Conservation (phyloP, 53 echinoderm and acorn worm species). For the Mesocentrotus franciscanus region DNA sequence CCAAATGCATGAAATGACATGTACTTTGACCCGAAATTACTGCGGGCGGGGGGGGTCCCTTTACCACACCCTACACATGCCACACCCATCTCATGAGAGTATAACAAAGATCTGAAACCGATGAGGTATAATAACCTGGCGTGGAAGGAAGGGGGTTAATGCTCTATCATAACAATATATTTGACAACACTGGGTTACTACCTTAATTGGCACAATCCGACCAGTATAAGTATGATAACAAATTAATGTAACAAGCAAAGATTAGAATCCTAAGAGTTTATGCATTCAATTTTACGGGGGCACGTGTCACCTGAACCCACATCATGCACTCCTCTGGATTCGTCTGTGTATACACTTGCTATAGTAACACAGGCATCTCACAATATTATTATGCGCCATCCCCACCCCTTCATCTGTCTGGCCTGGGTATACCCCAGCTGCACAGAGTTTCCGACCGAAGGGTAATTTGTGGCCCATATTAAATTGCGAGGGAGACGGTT, state of each 20-base stretch:
- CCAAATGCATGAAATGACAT: no score
- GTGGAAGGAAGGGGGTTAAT: no score
- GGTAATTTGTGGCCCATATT: constrained; percentile 45
- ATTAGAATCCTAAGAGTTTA: neutral
- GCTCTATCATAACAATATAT: no score
- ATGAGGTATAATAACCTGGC: no score
- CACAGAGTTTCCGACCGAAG: neutral
- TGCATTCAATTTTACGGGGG: neutral
- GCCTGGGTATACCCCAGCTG: neutral
- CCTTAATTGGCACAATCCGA: neutral
- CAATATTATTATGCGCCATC: neutral
- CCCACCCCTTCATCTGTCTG: neutral
- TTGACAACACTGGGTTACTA: no score
- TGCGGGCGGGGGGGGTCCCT: no score
- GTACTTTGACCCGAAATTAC: no score
- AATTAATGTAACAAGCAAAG: neutral
- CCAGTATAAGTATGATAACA: neutral
- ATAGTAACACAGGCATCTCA: neutral
- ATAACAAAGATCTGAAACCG: no score
- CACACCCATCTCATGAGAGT: no score
- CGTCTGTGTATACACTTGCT: neutral
- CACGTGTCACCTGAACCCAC: neutral
- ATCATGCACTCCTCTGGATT: neutral
- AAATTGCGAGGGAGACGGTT: constrained; percentile 27
- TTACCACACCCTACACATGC: no score